These are phyloP conservation scores for Dunckerocampus dactyliophorus DNA, from an alignment of 2,113 vertebrate species.

Conservation along the genomic window DNA sequence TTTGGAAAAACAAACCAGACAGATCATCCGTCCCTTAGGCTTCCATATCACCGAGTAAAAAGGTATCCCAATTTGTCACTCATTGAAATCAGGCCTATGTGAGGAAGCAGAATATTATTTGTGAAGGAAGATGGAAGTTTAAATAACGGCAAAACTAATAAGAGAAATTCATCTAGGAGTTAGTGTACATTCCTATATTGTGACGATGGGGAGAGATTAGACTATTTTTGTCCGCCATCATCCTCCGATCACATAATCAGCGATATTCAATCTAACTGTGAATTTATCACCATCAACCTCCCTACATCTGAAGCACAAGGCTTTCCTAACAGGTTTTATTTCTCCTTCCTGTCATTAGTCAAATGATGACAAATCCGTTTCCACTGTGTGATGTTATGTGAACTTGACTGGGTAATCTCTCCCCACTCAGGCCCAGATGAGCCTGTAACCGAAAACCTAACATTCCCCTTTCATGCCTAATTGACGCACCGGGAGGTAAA, in stretches of 20 bases:
- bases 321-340: conserved; percentile 69
- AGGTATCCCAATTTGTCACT: conserved; percentile 30
- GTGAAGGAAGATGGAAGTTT: conserved; percentile 44
- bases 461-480: conserved; percentile 51
- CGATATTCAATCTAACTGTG: conserved; percentile 47
- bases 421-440: conserved; percentile 49
- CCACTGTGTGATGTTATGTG: conserved; percentile 60
- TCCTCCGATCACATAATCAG: conserved; percentile 56
- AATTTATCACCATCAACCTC: conserved; percentile 50
- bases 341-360: conserved; percentile 65
- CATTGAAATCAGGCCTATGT: conserved; percentile 27
- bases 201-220: conserved; percentile 29
- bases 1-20: background rate
- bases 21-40: background rate
- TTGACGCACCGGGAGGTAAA: conserved; percentile 68
- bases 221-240: conserved; percentile 50
- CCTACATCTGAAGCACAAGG: conserved; percentile 44
- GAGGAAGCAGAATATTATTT: conserved; percentile 47
- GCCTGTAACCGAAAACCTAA: conserved; percentile 59
- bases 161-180: conserved; percentile 46
- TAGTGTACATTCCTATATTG: conserved; percentile 50
- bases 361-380: conserved; percentile 68
- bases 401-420: conserved; percentile 62
- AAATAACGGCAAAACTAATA: conserved; percentile 58
- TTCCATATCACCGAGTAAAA: conserved; percentile 9